Base-by-base conservation (phyloP, 2,888 invertebrate species). In the Spatulosminthurus flaviceps region DNA sequence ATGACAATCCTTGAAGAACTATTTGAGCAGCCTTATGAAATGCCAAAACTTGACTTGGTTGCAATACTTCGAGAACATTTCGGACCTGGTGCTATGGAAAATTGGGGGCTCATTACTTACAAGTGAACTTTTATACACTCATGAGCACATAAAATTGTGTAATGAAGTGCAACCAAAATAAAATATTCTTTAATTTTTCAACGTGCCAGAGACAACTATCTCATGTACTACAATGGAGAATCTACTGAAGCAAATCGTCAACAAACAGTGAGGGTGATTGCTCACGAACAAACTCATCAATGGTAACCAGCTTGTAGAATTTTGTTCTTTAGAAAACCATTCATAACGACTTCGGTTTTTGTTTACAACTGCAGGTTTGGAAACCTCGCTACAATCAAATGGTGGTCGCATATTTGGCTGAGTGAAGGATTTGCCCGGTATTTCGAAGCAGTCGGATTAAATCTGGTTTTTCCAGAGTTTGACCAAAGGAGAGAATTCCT, bases 371-470 rank as follows among this genome's bases (percentile, higher is more conserved):
- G 16, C 16, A 67, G 67, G 67, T 67, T 77, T 42, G 82, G 82
- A 28, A 83, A 81, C 69, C 61, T 81, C 24, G 79, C 82, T 9
- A 83, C 83, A 5, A 28, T 26, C 1, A 67, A 67, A 29, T 28
- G 28, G 26, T 34, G 29, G 60, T 19, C 26, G 4, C 19, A 79
- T 70, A 82, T 60, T 21, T 82, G 11, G 80, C 43, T 82, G 0
- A 81, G 81, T 66, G 83, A 83, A 80, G 84, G 82, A 0, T 83
- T 83, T 60, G 84, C 84, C 9, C 81, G 79, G 0, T 83, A 82
- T 74, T 82, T 81, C 13, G 26, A 1, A 29, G 26, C 26, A 19
- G 19, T 67, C 0, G 67, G 67, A 2, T 7, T 67, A 0, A 19
- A 2, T 22, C 22, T 4, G n/a, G 19, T 26, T 2, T 29, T 28